phyloP scores from a whole-genome alignment of 2,888 invertebrate species.

The Eupithecia abbreviata region DNA sequence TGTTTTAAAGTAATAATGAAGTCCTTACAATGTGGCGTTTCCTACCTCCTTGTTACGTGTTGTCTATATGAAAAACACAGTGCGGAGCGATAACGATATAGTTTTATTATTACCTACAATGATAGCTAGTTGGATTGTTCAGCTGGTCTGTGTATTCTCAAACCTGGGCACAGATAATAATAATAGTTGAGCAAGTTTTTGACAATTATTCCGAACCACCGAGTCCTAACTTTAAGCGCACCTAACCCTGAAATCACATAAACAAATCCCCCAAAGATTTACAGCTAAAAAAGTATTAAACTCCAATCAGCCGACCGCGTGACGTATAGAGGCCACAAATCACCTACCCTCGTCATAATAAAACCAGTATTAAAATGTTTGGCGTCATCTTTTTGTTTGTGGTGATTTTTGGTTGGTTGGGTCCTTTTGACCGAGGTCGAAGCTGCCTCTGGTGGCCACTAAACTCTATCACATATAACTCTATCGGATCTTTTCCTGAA shows the following conservation, averaged over 20 bases:
- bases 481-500: too few species aligned
- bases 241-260: slow-evolving; percentile 21
- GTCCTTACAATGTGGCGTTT: too few species aligned
- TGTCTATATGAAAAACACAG: too few species aligned
- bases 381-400: slow-evolving; percentile 42
- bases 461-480: too few species aligned
- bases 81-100: too few species aligned
- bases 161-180: background rate
- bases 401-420: background rate
- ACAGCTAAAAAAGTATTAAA: slow-evolving; percentile 35
- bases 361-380: slow-evolving; percentile 53
- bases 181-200: background rate
- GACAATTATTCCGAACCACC: background rate
- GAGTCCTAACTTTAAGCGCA: background rate
- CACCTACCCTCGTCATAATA: slow-evolving; percentile 70
- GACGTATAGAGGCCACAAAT: slow-evolving; percentile 55
- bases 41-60: too few species aligned
- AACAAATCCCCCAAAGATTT: slow-evolving; percentile 29
- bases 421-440: background rate
- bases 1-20: too few species aligned
- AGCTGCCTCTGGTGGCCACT: too few species aligned
- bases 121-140: too few species aligned
- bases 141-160: background rate
- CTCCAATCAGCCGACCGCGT: slow-evolving; percentile 48
- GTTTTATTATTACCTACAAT: too few species aligned